A percentile compares a stretch with the other conserved stretches of the same genome.
Evolutionary conservation across 2,797 vertebrate species (phyloP).

Genomic region (Danio choprae): DNA sequence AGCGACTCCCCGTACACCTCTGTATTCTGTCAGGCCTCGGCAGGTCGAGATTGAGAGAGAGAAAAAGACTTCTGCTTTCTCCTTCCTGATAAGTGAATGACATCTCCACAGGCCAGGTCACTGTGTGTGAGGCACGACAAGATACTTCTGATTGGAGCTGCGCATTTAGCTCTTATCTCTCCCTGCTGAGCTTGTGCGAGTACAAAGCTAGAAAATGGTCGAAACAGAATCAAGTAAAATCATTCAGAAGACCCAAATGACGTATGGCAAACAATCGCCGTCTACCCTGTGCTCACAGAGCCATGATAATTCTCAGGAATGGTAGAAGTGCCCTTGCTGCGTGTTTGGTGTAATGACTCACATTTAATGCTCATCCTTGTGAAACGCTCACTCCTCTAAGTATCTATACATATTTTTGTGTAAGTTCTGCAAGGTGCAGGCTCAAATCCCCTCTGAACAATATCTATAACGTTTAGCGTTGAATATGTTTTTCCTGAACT

Average conservation of each 20-base stretch:
- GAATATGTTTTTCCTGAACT: slow-evolving; percentile 25
- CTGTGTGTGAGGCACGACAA: slow-evolving; percentile 30
- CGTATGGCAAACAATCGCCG: slow-evolving; percentile 49
- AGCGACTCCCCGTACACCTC: slow-evolving; percentile 17
- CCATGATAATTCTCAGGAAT: slow-evolving; percentile 47
- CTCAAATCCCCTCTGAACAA: slow-evolving; percentile 36
- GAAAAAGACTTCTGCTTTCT: slow-evolving; percentile 46
- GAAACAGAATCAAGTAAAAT: slow-evolving; percentile 37
- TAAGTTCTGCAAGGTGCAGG: slow-evolving; percentile 4
- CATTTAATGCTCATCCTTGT: slow-evolving; percentile 44
- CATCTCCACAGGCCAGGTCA: slow-evolving; percentile 56
- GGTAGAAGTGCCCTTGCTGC: slow-evolving; percentile 48
- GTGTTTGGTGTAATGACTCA: slow-evolving; percentile 46
- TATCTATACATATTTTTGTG: slow-evolving; percentile 15
- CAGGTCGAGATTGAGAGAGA: slow-evolving; percentile 28
- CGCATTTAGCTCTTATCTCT: slow-evolving; percentile 57
- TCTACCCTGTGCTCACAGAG: slow-evolving; percentile 29
- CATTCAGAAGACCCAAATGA: slow-evolving; percentile 45
- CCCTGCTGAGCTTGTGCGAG: slow-evolving; percentile 40
- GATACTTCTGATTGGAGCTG: slow-evolving; percentile 53
- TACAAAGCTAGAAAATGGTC: slow-evolving; percentile 38
- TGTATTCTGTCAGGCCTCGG: slow-evolving; percentile 35
- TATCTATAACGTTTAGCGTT: neutral
- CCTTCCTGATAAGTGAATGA: slow-evolving; percentile 59
- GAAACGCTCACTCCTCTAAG: slow-evolving; percentile 28